Evolutionary conservation across 2,797 vertebrate species (phyloP), one percentile per base, ranked within the genome.

Genomic region (Pseudotriccus pelzelni): DNA sequence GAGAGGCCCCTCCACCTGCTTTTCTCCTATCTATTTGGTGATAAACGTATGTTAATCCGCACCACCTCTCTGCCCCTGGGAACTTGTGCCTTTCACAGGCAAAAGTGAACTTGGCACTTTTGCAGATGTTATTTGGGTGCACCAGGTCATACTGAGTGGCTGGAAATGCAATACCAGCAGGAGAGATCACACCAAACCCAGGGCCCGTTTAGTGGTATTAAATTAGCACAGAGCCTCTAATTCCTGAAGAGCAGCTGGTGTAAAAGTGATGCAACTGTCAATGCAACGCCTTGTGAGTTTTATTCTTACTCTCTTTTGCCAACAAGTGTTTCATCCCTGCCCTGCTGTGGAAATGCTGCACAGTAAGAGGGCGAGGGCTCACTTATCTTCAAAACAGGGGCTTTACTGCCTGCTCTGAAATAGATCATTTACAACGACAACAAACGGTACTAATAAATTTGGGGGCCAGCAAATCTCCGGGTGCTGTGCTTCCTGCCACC

Each of bases 401-500:
- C 72, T 89, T 62, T 75, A 58, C 75, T 94, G 66, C 75, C 67
- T 83, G 68, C 50, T 72, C 89, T 62, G 58, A 62, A 94, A 89
- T 28, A 85, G 86, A 68, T 90, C 49, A 58, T 90, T 63, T 94
- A 52, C 59, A 90, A 59, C 1, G 15, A 86, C 53, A 87, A 89
- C 47, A 83, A 87, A 50, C 7, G 53, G 32, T 22, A 55, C 94
- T 87, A 75, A 92, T 87, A 89, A 93, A 81, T 49, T 17, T 70
- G 2, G 4, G 78, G 72, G 58, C 53, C 24, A 83, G 90, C 90
- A 72, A 64, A 36, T 81, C 27, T 6, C 64, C 72, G 58, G 56
- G 52, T 90, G 43, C 64, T 70, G 70, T 60, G 85, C 27, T 78
- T 93, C 89, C 44, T 16, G 52, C 6, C 37, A 11, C 73, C 52